phyloP scores from a whole-genome alignment of 30 jellyfish, hydroid and myxozoan genomes.

The Nemopilema nomurai region DNA sequence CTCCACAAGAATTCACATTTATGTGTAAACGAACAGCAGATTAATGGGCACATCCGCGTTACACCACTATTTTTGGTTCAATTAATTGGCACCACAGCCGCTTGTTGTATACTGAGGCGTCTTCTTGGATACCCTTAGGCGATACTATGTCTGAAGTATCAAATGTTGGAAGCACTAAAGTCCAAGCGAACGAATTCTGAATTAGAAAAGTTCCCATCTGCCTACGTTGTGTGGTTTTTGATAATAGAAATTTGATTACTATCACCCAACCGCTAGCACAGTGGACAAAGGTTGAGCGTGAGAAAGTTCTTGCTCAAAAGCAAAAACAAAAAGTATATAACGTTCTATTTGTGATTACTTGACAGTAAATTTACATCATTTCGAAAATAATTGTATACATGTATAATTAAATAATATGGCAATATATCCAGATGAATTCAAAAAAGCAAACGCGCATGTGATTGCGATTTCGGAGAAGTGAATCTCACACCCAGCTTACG shows the following conservation, averaged over 20 bases:
- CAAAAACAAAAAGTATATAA: not conserved
- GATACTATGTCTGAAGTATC: too few species aligned
- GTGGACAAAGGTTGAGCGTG: slow-evolving; percentile 33
- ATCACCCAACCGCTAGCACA: slow-evolving; percentile 6
- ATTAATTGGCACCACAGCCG: too few species aligned
- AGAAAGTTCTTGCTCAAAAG: slow-evolving; percentile 27
- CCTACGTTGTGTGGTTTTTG: slow-evolving; percentile 27
- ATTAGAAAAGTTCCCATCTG: slow-evolving; percentile 25
- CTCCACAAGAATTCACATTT: too few species aligned
- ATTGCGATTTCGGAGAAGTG: too few species aligned
- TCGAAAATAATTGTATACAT: not conserved
- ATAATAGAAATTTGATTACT: slow-evolving; percentile 8
- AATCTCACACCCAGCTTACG: too few species aligned
- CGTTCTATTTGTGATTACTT: not conserved
- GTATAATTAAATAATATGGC: not conserved
- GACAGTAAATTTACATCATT: not conserved
- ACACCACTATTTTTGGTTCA: too few species aligned
- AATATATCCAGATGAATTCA: not conserved
- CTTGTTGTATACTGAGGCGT: too few species aligned
- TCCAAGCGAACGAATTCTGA: not conserved
- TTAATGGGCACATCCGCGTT: too few species aligned
- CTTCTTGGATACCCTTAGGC: too few species aligned
- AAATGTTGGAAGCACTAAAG: not conserved
- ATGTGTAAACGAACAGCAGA: too few species aligned
- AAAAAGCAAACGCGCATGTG: not conserved